Conservation (phyloP, 2,797 vertebrate genomes). For the Platyrinchus mystaceus region DNA sequence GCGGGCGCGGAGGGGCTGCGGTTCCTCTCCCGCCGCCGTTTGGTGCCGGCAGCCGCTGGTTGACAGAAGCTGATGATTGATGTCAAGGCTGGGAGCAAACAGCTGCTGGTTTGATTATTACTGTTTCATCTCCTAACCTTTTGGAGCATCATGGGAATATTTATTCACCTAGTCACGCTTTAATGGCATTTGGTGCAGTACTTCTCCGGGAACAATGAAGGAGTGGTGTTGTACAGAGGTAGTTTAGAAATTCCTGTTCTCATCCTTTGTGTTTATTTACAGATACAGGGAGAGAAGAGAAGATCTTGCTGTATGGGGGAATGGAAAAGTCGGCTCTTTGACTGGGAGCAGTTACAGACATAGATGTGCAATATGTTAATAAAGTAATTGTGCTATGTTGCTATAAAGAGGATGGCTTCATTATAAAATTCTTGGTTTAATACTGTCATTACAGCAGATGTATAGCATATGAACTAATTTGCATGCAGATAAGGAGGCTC, state of each 20-base stretch:
- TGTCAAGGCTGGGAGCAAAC: constrained; percentile 63
- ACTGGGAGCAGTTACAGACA: constrained; percentile 22
- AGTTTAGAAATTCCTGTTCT: not conserved
- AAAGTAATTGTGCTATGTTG: constrained; percentile 68
- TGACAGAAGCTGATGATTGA: constrained; percentile 56
- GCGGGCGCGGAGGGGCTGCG: not conserved
- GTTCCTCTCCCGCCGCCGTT: not conserved
- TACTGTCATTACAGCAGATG: constrained; percentile 67
- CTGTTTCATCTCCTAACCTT: constrained; percentile 72
- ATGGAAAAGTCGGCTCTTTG: not conserved
- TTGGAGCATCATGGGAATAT: constrained; percentile 60
- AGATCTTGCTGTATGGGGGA: not conserved
- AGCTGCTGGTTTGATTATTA: constrained; percentile 74
- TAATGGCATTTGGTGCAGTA: constrained; percentile 51
- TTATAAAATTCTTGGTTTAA: constrained; percentile 68
- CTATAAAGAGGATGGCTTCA: constrained; percentile 62
- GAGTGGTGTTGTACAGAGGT: not conserved
- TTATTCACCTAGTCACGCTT: constrained; percentile 47
- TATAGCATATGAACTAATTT: constrained; percentile 72
- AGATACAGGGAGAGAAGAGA: not conserved
- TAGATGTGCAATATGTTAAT: constrained; percentile 49
- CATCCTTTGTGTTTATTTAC: constrained; percentile 22
- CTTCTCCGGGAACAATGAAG: constrained; percentile 6
- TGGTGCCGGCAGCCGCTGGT: not conserved
- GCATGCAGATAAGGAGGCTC: constrained; percentile 71